These are phyloP conservation scores for Festucalex cinctus DNA, from an alignment of 2,113 vertebrate genomes.

Conservation along the genomic window DNA sequence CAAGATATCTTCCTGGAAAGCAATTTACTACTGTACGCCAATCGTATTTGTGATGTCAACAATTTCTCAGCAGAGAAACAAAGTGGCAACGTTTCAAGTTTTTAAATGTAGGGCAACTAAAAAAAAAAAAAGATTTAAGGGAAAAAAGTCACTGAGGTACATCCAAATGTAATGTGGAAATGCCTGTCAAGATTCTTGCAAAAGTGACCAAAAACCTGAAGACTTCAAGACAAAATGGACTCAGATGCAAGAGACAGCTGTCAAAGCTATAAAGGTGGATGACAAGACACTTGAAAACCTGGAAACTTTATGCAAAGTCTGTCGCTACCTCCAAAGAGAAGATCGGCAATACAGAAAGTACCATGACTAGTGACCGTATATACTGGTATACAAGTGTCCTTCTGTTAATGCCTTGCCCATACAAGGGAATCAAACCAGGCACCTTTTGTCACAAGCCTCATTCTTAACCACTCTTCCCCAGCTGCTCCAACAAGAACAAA, in stretches of 20 bases:
- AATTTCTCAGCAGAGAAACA: background rate
- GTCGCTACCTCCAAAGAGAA: background rate
- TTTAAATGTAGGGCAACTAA: background rate
- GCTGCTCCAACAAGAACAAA: slow-evolving; percentile 28
- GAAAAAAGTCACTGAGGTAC: background rate
- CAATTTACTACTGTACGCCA: too few species aligned
- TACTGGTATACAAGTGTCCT: background rate
- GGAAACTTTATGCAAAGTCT: too few species aligned
- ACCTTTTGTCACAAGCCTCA: background rate
- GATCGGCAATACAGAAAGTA: background rate
- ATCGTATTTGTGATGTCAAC: background rate
- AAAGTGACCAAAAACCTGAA: background rate
- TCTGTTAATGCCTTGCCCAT: background rate
- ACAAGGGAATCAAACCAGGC: background rate
- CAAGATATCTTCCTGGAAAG: too few species aligned
- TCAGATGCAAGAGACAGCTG: background rate
- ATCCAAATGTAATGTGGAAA: too few species aligned
- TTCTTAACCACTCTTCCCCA: background rate
- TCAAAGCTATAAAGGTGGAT: background rate
- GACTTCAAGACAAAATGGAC: background rate
- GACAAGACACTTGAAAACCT: background rate
- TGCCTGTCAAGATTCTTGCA: background rate
- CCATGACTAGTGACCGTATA: background rate
- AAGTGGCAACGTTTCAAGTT: background rate
- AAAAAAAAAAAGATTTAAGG: background rate